Percentiles rank a stretch among this genome's conserved stretches.
Evolutionary conservation across 2,888 invertebrate genomes (phyloP).

Genomic region (Operophtera brumata): DNA sequence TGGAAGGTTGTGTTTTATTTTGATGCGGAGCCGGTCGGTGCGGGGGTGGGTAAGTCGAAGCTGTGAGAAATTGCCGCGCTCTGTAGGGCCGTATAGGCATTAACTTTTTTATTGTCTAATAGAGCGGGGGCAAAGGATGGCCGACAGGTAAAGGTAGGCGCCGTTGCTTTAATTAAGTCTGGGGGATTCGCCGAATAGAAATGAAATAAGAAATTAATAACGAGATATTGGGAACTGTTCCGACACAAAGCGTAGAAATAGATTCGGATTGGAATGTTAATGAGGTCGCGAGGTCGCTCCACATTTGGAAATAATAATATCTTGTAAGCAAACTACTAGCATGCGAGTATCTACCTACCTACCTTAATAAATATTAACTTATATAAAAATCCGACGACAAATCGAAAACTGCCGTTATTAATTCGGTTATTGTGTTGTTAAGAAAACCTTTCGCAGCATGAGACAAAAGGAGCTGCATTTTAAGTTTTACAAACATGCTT

Average conservation of each 20-base stretch:
- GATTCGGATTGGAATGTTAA: slow-evolving; percentile 30
- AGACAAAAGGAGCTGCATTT: no score
- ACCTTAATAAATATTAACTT: no score
- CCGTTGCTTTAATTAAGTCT: slow-evolving; percentile 73
- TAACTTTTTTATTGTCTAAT: slow-evolving; percentile 78
- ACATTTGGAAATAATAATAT: slow-evolving; percentile 17
- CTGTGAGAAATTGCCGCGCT: slow-evolving; percentile 76
- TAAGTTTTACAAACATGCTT: no score
- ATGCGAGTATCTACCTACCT: no score
- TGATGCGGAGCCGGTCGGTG: slow-evolving; percentile 46
- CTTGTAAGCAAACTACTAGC: no score
- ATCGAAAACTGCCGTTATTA: no score
- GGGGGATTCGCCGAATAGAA: slow-evolving; percentile 57
- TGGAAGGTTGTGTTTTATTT: slow-evolving; percentile 79
- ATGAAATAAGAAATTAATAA: slow-evolving; percentile 56
- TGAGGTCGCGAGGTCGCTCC: slow-evolving; percentile 22
- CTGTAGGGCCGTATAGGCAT: slow-evolving; percentile 67
- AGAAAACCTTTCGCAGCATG: no score
- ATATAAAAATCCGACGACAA: no score
- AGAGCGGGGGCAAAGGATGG: slow-evolving; percentile 70
- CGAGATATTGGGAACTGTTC: slow-evolving; percentile 38
- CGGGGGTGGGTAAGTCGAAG: slow-evolving; percentile 44
- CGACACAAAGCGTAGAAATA: slow-evolving; percentile 29
- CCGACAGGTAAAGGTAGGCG: slow-evolving; percentile 77
- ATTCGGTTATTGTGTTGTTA: no score